These are phyloP conservation scores for Neodiprion pinetum DNA, from an alignment of 1,140 invertebrate genomes.

Conservation along the genomic window DNA sequence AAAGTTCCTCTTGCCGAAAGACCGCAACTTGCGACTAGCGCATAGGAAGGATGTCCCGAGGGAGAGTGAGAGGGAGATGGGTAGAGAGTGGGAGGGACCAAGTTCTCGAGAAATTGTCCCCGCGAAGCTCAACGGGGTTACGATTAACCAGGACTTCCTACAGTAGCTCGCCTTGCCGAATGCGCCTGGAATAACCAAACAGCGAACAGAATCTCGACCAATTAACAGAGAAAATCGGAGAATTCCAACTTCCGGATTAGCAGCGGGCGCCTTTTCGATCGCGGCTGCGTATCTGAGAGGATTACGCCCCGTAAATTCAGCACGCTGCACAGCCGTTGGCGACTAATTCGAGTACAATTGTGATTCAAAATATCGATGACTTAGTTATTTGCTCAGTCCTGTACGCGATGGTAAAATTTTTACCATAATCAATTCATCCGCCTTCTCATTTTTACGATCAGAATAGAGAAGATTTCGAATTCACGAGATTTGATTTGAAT, in stretches of 20 bases:
- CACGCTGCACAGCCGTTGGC: too few relatives aligned
- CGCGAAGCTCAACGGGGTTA: background rate
- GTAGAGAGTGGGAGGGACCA: background rate
- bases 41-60: background rate
- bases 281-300: too few relatives aligned
- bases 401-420: too few relatives aligned
- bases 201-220: background rate
- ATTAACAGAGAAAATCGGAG: background rate
- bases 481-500: too few relatives aligned
- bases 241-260: background rate
- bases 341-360: too few relatives aligned
- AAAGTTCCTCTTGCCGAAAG: background rate
- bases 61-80: background rate
- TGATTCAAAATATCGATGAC: too few relatives aligned
- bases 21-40: background rate
- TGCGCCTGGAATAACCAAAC: slow-evolving; percentile 32
- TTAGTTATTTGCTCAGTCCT: too few relatives aligned
- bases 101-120: background rate
- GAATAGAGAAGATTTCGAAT: too few relatives aligned
- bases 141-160: slow-evolving; percentile 12
- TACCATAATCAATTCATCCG: too few relatives aligned
- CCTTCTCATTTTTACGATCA: too few relatives aligned
- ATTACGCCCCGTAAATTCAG: too few relatives aligned
- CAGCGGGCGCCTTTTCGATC: too few relatives aligned
- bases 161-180: slow-evolving; percentile 28